Base-by-base conservation (phyloP, 2,113 vertebrate genomes). In the Heteronetta atricapilla region DNA sequence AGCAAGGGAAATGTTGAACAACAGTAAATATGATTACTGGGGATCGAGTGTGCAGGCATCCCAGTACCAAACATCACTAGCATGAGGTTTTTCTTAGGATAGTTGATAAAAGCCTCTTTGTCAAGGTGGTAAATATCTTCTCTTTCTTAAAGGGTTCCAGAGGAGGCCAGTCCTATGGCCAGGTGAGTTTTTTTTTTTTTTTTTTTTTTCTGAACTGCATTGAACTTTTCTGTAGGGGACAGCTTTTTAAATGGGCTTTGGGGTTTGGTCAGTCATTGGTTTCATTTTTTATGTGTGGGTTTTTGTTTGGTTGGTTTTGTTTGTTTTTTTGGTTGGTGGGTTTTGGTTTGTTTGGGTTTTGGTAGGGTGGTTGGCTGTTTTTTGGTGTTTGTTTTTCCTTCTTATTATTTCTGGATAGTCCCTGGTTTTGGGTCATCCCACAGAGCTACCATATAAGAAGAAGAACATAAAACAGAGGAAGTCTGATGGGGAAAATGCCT, bases 161-260 rank as follows among this genome's bases (percentile, higher is more conserved):
- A 89, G 29, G 88, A 58, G 93, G 81, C 15, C 88, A 89, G 73
- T 83, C 87, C 36, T 93, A 48, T 29, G 28, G 81, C 6, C 95
- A 93, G 95, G 85, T 93, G 11, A 93, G 48, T 33, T 2, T 1
- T 28, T 62, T 17, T 40, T 73, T 11, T 38, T 38, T 33, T 2
- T 1, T 25, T 62, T 17, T 62, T 17, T 40, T 73, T 11, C 48
- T 77, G n/a, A 22, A 63, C 29, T 36, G 3, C 3, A 0, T 8
- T 53, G 16, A 29, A 31, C 8, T 63, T 62, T 82, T 68, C 38
- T 59, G 3, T 3, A 18, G 13, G 25, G 16, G 0, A 5, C 50
- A 60, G 5, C 33, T 17, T 10, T 66, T 19, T 40, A 14, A 56
- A 22, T 7, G 16, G 9, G 6, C 13, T 31, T n/a, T 2, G 3